Evolutionary conservation across 2,113 vertebrate species (phyloP), one percentile per base, ranked within the genome.

Genomic region (Sinocyclocheilus grahami): DNA sequence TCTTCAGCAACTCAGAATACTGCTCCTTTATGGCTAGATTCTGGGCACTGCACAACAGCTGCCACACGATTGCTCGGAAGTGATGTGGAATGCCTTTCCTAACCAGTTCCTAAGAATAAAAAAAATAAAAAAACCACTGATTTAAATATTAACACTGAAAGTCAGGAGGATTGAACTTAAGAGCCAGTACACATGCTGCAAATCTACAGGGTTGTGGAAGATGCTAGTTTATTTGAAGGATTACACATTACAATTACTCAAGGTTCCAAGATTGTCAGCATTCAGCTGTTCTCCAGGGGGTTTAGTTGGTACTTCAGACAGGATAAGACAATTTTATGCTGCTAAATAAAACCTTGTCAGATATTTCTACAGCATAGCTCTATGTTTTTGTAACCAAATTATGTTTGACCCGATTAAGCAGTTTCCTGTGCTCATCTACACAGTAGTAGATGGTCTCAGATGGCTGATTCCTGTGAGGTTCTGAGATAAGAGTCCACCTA

Each of bases 51-150:
- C 97, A 99, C 87, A 99, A 81, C 84, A 99, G 95, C 88, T 99
- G 98, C 98, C 98, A 99, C 76, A 99, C 98, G 87, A 99, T 99
- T 30, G 97, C 98, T 92, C 98, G 95, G 87, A 99, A 99, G 93
- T 99, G 98, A 91, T 99, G 98, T 33, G 98, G 98, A 91, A 99
- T 96, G 80, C 98, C 98, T 95, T 96, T 98, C 93, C 95, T 96
- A 90, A 99, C 98, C 81, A 99, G 96, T 69, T 99, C 98, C 98
- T 99, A 92, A 42, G 86, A 0, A 78, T 7, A 1, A 27, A 83
- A 63, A 78, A 30, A 20, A 83, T 27, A 87, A 71, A 48, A 11
- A 48, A 48, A 48, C 46, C 46, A 48, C 11, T 12, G 24, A 55
- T 39, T 1, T 3, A 74, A 46, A 30, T 3, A 62, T 12, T 62